Evolutionary conservation across 2,113 vertebrate species (phyloP), one percentile per base, ranked within the genome.

Genomic region (Myrmecobius fasciatus): DNA sequence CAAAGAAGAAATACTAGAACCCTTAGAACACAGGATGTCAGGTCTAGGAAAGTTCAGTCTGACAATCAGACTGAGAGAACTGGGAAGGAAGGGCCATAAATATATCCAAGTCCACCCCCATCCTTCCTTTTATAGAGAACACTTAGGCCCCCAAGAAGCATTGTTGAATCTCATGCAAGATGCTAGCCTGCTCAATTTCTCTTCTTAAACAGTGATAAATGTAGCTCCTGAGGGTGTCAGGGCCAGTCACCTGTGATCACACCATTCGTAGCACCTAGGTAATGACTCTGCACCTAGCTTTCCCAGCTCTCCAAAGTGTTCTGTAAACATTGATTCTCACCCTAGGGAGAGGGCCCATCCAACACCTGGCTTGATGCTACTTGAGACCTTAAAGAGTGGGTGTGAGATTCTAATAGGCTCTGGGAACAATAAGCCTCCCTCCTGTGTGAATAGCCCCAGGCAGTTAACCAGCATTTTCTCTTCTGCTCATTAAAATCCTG

Each of bases 281-380:
- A 51, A 90, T 90, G 14, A 47, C 89, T 48, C 48, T 48, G 89
- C 89, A 90, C 46, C 28, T 90, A 48, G 89, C 47, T 48, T 90
- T 48, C 47, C 47, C 48, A 14, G 89, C 46, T 90, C 48, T 90
- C 67, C 89, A 90, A 90, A 14, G 89, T 90, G 89, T 49, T 90
- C 89, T 90, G 48, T 47, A 47, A 90, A 90, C 89, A 90, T 49
- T 49, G 48, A 51, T 90, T 90, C 89, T 90, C 89, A 90, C 89
- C 47, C 89, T 28, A 31, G 89, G 25, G 89, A 89, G 89, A 26
- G 49, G 92, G 92, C 60, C 31, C 67, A 31, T 49, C 8, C 25
- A 26, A 8, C 51, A 60, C 52, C 31, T n/a, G 49, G 48, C 4
- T 3, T 3, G 47, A 46, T 31, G 24, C 25, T 26, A 90, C 89